Conservation (phyloP, 2,113 vertebrate genomes). For the Saimiri boliviensis region DNA sequence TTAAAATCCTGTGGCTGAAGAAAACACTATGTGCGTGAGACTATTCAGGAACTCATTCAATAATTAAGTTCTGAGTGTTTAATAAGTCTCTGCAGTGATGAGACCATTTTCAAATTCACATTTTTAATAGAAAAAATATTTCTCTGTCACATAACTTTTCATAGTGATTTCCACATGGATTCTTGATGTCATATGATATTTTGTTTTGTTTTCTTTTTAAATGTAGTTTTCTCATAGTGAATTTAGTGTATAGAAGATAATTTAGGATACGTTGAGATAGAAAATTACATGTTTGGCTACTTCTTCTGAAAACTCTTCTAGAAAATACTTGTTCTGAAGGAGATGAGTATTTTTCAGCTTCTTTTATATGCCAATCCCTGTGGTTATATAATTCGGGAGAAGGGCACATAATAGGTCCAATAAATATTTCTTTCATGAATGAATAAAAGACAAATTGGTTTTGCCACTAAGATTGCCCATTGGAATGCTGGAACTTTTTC, state of each 20-base stretch:
- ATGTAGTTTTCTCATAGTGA: background rate
- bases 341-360: background rate
- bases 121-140: conserved; percentile 6
- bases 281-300: background rate
- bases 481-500: background rate
- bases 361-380: background rate
- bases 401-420: background rate
- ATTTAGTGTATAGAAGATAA: background rate
- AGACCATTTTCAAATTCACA: background rate
- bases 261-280: background rate
- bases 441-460: background rate
- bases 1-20: background rate
- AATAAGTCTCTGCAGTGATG: background rate
- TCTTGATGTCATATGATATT: background rate
- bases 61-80: background rate
- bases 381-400: background rate
- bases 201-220: conserved; percentile 23
- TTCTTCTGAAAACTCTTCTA: background rate
- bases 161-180: background rate
- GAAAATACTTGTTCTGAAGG: background rate
- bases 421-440: background rate
- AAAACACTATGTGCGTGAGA: background rate
- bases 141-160: background rate
- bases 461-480: background rate
- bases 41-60: background rate